Conservation (phyloP, 2,797 vertebrate species). For the Diglossa cyanea region DNA sequence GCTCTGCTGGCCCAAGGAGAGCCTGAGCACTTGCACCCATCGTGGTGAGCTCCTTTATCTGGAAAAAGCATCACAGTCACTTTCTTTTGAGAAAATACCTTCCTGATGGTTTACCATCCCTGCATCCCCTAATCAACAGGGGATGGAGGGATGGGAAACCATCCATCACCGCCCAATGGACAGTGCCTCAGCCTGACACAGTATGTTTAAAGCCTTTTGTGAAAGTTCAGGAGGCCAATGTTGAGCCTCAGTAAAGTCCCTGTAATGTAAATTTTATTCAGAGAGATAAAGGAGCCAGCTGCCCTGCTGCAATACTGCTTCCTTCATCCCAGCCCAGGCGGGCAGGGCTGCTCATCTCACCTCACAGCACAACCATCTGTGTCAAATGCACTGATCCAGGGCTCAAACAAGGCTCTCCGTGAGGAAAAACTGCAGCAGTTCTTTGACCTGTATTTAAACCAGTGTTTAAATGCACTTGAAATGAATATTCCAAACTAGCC, state of each 20-base stretch:
- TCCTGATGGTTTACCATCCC: not conserved
- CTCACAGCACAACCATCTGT: not conserved
- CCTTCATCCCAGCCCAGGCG: not conserved
- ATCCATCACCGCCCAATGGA: not conserved
- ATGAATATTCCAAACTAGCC: not conserved
- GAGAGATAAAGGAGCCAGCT: not conserved
- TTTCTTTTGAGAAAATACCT: not conserved
- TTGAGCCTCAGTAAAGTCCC: not conserved
- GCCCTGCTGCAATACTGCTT: not conserved
- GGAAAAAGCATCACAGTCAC: not conserved
- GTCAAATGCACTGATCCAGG: not conserved
- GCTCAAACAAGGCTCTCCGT: not conserved
- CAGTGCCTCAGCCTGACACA: not conserved
- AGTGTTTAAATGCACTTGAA: not conserved
- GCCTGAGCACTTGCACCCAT: not conserved
- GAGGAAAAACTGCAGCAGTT: not conserved
- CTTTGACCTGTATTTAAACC: not conserved
- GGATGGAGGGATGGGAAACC: too few relatives aligned
- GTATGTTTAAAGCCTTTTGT: not conserved
- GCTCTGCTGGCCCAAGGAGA: not conserved
- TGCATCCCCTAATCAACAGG: not conserved
- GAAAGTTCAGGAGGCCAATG: not conserved
- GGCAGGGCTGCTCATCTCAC: not conserved
- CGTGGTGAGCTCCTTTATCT: not conserved
- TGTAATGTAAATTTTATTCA: not conserved